Conservation (phyloP, 1,140 invertebrate species). For the Piezodorus guildinii region DNA sequence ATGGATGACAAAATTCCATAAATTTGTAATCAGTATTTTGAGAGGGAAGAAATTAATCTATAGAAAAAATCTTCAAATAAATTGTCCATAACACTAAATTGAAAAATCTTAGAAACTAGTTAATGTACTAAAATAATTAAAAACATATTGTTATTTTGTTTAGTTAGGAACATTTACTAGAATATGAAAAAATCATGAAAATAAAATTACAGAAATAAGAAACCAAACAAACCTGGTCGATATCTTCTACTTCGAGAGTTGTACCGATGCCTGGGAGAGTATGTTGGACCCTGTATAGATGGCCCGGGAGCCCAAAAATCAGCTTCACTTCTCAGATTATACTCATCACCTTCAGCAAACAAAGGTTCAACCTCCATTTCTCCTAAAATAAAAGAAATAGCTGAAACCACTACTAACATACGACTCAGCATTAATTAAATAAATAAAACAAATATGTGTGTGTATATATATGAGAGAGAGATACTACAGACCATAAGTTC, state of each 20-base stretch:
- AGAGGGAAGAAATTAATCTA: no score
- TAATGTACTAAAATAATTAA: no score
- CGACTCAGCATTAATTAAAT: background rate
- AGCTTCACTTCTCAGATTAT: conserved; percentile 12
- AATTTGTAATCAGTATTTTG: no score
- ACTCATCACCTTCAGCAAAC: conserved; percentile 39
- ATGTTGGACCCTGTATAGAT: background rate
- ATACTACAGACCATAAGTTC: background rate
- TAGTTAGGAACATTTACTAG: no score
- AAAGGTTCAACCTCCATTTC: conserved; percentile 42
- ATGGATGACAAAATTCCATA: no score
- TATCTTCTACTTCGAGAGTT: background rate
- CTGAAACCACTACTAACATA: background rate
- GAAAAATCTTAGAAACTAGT: no score
- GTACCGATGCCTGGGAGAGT: background rate
- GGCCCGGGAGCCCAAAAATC: conserved; percentile 11
- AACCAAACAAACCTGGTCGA: background rate
- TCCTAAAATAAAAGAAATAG: conserved; percentile 22
- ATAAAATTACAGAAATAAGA: no score
- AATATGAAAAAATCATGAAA: no score
- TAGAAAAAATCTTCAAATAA: no score
- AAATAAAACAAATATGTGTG: background rate
- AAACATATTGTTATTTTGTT: no score
- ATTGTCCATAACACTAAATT: no score
- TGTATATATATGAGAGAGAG: background rate